Evolutionary conservation across 2,888 invertebrate genomes (phyloP), one percentile per base, ranked within the genome.

Genomic region (Eilema caniola): DNA sequence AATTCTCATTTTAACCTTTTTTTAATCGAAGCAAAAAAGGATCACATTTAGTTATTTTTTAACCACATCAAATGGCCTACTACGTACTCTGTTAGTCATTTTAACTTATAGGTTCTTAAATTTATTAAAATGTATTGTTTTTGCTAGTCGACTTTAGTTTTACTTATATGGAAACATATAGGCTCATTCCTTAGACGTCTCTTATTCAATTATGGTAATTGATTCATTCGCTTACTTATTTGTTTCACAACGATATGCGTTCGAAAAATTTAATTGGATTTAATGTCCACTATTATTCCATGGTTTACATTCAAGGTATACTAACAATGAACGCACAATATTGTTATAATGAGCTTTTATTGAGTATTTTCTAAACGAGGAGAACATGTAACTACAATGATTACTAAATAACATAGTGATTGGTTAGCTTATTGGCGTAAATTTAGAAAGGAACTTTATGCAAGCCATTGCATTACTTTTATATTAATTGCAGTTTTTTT

Each of bases 381-480:
- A 53, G n/a, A 47, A n/a, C n/a, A n/a, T 47, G 47, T 41, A 47
- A 47, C 59, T 59, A 28, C 25, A 59, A 25, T 25, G 59, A 59
- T 59, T 25, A 28, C 16, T 59, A 28, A 59, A 59, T 28, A 59
- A 14, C 12, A 59, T 28, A 16, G 25, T 59, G 20, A 59, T 59
- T 24, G 16, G 28, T 28, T 59, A 28, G 16, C 25, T 25, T 25
- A 14, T 16, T 16, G 25, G 25, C 59, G 24, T 25, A 14, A 25
- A 59, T 59, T 59, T 59, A 25, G 59, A 59, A 59, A 59, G 59
- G 59, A 59, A 20, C 24, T 59, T 59, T 59, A 28, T 7, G 59
- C 59, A 59, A 59, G 53, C n/a, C 28, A 16, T 59, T 3, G 2
- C 16, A 59, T 28, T 59, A 59, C 25, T 25, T 23, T 7, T n/a